phyloP scores from a whole-genome alignment of 2,113 vertebrate genomes.

The Ophiodon elongatus region DNA sequence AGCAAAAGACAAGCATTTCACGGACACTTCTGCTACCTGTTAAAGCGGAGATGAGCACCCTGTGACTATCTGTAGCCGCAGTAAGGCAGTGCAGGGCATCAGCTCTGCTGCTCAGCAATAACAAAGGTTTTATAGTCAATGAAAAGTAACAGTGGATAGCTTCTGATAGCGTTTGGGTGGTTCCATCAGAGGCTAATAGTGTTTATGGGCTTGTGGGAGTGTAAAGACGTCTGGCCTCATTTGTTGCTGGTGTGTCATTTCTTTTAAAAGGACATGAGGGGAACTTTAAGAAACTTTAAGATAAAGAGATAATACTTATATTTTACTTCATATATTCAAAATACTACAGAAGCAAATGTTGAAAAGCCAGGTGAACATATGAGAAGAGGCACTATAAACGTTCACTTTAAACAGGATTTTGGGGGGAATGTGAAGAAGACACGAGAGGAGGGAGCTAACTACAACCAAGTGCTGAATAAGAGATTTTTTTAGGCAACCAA shows the following conservation, averaged over 20 bases:
- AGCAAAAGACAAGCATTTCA: background rate
- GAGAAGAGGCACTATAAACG: background rate
- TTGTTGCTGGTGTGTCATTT: background rate
- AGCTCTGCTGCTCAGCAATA: background rate
- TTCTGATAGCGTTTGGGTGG: slow-evolving; percentile 7
- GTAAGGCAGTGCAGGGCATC: background rate
- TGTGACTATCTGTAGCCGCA: slow-evolving; percentile 8
- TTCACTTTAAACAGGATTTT: background rate
- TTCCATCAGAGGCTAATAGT: slow-evolving; percentile 18
- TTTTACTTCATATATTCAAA: no score
- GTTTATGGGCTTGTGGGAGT: background rate
- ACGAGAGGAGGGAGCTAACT: no score
- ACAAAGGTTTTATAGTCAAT: slow-evolving; percentile 27
- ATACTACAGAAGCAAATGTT: background rate
- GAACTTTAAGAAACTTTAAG: background rate
- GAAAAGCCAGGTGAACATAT: background rate
- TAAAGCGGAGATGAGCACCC: slow-evolving; percentile 14
- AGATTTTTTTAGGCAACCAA: no score
- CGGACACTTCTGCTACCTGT: slow-evolving; percentile 27
- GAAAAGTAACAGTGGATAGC: slow-evolving; percentile 14
- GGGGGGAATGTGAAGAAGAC: no score
- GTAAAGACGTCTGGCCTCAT: slow-evolving; percentile 19
- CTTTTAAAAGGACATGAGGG: background rate
- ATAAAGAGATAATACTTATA: background rate
- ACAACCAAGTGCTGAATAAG: no score